Base-by-base conservation (phyloP, 2,113 vertebrate genomes). In the Zapus hudsonius region DNA sequence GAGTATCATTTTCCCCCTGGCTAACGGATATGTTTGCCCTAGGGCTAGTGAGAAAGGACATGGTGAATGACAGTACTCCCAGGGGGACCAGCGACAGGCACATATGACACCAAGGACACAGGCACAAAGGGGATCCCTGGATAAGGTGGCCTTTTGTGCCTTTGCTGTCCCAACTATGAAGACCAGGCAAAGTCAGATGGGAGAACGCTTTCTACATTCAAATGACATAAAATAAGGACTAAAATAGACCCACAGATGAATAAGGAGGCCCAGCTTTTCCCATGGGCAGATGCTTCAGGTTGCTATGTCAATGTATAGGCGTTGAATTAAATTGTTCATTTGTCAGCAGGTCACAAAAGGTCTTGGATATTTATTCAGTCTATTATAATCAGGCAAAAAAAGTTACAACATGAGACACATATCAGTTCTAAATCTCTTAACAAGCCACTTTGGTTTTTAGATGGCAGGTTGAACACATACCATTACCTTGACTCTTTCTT, bases 221-320 rank as follows among this genome's bases (percentile, higher is more conserved):
- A 85, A 70, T 38, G n/a, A 80, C 72, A 88, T 84, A 29, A 6
- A 78, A 47, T 17, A 61, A 52, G 4, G 91, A 73, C 78, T 75
- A 74, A 92, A 82, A 88, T 75, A 94, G 86, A 83, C 64, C 66
- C 72, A 84, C 82, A 83, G 82, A 75, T 89, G 89, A 93, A 75
- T 83, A 55, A 92, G 19, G 40, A 91, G 91, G 86, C 36, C 55
- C 57, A 79, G 73, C 74, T 88, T 44, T 84, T 82, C 80, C 78
- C 85, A 75, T 67, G 61, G 90, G 72, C 7, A 15, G 70, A 42
- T 42, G 70, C 82, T 88, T 78, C 55, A 27, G 64, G 66, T 73
- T 74, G 64, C 63, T 85, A 87, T 15, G 78, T 38, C 57, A 55
- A 90, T 79, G 75, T 29, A 63, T 61, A 90, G 61, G 44, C 91